Percentiles rank a stretch among this genome's conserved stretches.
phyloP scores from a whole-genome alignment of 2,888 invertebrate species.

The Tenodera sinensis region DNA sequence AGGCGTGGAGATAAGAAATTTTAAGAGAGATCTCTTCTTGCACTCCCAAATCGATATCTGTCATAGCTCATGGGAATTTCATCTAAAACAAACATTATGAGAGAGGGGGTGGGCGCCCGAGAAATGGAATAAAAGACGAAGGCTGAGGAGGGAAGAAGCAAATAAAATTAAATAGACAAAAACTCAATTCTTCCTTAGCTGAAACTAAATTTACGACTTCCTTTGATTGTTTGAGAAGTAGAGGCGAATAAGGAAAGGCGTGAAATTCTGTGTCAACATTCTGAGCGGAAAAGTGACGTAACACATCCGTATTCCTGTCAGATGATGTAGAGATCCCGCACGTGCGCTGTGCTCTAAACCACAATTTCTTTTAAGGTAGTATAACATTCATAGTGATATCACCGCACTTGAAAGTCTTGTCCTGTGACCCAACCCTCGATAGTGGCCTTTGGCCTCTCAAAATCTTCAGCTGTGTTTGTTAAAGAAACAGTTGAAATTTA shows the following conservation, averaged over 20 bases:
- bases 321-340: neutral
- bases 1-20: neutral
- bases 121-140: neutral
- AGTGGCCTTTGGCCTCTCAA: no score
- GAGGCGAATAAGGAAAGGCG: neutral
- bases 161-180: neutral
- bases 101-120: neutral
- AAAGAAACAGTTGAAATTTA: no score
- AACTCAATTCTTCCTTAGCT: neutral
- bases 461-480: no score
- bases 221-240: neutral
- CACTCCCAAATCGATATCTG: neutral
- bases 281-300: neutral
- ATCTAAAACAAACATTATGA: neutral
- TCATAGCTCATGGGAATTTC: neutral
- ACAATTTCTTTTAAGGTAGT: neutral
- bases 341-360: neutral
- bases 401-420: no score
- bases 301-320: neutral
- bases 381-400: no score
- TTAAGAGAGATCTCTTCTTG: neutral
- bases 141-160: neutral
- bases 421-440: no score
- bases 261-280: neutral
- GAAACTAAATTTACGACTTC: neutral